Evolutionary conservation across 1,140 invertebrate genomes (phyloP), one percentile per base, ranked within the genome.

Genomic region (Holcopasites calliopsidis): DNA sequence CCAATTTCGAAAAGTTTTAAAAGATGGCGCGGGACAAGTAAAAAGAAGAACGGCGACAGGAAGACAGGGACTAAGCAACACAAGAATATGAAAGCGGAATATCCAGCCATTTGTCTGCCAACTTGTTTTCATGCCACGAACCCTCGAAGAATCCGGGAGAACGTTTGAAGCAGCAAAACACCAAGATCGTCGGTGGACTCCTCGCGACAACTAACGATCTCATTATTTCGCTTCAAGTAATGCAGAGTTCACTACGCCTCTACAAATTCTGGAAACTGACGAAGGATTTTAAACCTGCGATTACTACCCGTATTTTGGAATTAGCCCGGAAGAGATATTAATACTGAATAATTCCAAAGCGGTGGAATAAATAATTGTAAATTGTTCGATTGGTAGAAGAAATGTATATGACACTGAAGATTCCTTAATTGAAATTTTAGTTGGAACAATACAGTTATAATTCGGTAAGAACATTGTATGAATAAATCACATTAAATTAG

Each of bases 1-100:
- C 74, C 82, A 84, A 80, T 85, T 86, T 85, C 69, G 58, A 60
- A 80, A 84, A 82, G 33, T 82, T 77, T 5, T 3, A 58, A 57
- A 55, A 65, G 58, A 73, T 76, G 69, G 68, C 64, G 60, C 38
- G 21, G 57, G 77, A 73, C 55, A 77, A 83, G 54, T 21, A 69
- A 68, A 52, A 52, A 55, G 58, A 50, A 65, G 52, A 64, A 66
- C 33, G 52, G n/a, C 52, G 69, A 73, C 64, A 18, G 44, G 10
- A 66, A 23, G 44, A 21, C 35, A 35, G 26, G 13, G 33, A 60
- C 26, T 16, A 3, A 18, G 11, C 70, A 2, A 18, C 40, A 52
- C 13, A 42, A 62, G n/a, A 62, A 81, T 50, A 77, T 65, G 60
- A 77, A 70, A 77, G 44, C 50, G 55, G 54, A 55, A 55, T 33